These are phyloP conservation scores for Enoplosus armatus DNA, from an alignment of 2,797 vertebrate species.

Conservation along the genomic window DNA sequence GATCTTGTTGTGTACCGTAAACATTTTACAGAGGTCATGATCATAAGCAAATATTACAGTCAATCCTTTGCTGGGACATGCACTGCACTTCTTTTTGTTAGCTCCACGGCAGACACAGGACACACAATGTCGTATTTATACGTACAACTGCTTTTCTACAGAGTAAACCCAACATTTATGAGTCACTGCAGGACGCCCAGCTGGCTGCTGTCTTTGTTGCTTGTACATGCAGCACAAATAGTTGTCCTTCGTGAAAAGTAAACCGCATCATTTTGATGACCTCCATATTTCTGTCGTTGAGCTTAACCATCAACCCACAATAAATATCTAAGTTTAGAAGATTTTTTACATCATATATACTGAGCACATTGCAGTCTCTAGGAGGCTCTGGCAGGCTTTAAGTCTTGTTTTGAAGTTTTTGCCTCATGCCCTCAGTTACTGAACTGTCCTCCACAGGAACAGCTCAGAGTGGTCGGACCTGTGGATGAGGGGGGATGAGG, in stretches of 20 bases:
- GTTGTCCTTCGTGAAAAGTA: background rate
- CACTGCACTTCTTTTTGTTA: too few relatives aligned
- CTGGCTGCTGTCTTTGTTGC: background rate
- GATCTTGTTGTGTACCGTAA: too few relatives aligned
- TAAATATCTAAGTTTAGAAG: too few relatives aligned
- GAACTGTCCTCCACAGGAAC: slow-evolving; percentile 35
- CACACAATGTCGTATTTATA: background rate
- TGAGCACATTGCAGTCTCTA: too few relatives aligned
- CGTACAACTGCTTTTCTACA: background rate
- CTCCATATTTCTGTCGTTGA: too few relatives aligned
- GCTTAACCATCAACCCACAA: too few relatives aligned
- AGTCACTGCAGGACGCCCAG: background rate
- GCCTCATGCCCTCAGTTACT: background rate
- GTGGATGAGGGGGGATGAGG: slow-evolving; percentile 58
- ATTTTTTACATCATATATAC: too few relatives aligned
- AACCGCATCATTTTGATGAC: too few relatives aligned
- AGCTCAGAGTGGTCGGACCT: slow-evolving; percentile 51
- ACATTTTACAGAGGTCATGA: too few relatives aligned
- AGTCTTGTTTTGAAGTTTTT: background rate
- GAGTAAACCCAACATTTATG: background rate
- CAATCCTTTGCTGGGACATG: too few relatives aligned
- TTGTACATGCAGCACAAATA: background rate
- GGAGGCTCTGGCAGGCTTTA: too few relatives aligned
- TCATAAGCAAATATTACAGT: too few relatives aligned
- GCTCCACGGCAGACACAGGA: background rate